phyloP scores from a whole-genome alignment of 2,113 vertebrate species.

The Rallus limicola region DNA sequence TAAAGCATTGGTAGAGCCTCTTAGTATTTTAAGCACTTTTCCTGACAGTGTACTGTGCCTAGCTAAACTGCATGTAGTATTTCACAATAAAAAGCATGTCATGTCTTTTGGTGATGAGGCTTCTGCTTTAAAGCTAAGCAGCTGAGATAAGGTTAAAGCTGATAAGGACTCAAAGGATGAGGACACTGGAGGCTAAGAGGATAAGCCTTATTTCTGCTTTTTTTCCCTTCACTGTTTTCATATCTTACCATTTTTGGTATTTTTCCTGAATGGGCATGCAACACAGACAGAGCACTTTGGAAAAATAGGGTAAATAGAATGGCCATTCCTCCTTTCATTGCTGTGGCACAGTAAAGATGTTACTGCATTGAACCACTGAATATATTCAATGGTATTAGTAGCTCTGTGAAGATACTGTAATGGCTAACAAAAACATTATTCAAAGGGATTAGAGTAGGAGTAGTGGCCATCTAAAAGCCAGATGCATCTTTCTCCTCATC shows the following conservation, averaged over 20 bases:
- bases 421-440: neutral
- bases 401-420: neutral
- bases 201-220: neutral
- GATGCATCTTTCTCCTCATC: neutral
- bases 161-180: neutral
- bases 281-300: neutral
- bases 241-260: neutral
- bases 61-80: neutral
- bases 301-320: neutral
- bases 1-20: neutral
- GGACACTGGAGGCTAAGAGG: neutral
- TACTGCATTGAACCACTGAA: neutral
- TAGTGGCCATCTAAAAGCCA: neutral
- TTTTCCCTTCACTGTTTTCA: neutral
- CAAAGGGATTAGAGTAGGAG: neutral
- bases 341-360: neutral
- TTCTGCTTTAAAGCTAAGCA: constrained; percentile 1
- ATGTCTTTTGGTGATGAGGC: neutral
- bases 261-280: neutral
- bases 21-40: neutral
- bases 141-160: neutral
- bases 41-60: neutral
- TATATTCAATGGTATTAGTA: neutral
- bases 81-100: neutral
- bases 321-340: neutral